phyloP scores from a whole-genome alignment of 2,113 vertebrate genomes.

The Carollia perspicillata region DNA sequence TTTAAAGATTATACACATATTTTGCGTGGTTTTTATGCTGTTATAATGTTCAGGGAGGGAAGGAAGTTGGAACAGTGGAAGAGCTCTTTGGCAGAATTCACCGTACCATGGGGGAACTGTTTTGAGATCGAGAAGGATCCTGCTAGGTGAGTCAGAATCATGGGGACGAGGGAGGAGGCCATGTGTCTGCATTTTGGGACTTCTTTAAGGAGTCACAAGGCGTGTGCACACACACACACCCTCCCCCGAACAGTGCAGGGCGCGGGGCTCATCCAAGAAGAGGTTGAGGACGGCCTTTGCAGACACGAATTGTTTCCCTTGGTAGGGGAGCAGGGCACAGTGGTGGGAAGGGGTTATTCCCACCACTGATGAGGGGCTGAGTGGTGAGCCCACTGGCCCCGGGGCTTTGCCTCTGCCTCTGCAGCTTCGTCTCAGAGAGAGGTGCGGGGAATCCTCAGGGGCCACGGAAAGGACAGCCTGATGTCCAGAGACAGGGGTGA shows the following conservation, averaged over 20 bases:
- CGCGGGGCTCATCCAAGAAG: background rate
- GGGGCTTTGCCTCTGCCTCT: background rate
- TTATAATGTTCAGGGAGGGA: background rate
- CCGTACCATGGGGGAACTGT: background rate
- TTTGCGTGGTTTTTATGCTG: background rate
- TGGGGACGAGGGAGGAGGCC: rapidly evolving
- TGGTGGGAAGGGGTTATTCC: background rate
- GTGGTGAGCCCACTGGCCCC: rapidly evolving
- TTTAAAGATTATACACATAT: background rate
- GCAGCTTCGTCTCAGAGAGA: background rate
- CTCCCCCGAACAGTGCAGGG: no score
- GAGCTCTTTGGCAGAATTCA: background rate
- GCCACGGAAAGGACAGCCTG: no score
- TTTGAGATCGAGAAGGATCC: rapidly evolving
- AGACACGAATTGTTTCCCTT: no score
- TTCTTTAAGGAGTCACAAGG: background rate
- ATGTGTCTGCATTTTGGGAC: background rate
- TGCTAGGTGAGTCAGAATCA: background rate
- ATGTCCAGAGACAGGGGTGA: background rate
- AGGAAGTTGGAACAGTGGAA: background rate
- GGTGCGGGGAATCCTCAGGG: background rate
- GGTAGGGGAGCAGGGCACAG: background rate
- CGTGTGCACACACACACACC: background rate
- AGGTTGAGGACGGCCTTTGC: background rate
- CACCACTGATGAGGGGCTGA: rapidly evolving